Evolutionary conservation across 1,140 invertebrate genomes (phyloP).

Genomic region (Pseudomyrmex cubaensis): DNA sequence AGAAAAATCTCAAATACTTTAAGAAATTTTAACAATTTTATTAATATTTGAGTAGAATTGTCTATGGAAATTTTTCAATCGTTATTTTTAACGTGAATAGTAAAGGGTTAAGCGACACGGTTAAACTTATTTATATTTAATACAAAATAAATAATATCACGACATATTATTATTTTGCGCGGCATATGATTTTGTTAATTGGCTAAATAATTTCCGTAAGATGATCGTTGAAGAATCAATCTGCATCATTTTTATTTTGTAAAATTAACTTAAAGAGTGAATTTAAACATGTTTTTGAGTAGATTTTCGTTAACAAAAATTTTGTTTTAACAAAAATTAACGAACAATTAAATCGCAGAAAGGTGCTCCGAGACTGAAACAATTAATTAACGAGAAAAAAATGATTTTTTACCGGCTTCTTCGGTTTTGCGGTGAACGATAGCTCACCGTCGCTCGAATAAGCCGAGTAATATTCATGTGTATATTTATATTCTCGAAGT

Average conservation of each 20-base stretch:
- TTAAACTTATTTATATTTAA: background rate
- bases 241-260: constrained; percentile 62
- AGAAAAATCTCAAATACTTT: no score
- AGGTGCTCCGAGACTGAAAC: constrained; percentile 27
- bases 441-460: constrained; percentile 69
- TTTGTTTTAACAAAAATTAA: constrained; percentile 40
- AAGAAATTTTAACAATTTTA: no score
- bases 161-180: constrained; percentile 9
- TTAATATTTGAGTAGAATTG: no score
- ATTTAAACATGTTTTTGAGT: background rate
- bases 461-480: constrained; percentile 7
- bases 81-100: background rate
- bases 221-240: constrained; percentile 60
- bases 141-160: background rate
- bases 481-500: constrained; percentile 15
- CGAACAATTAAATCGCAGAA: constrained; percentile 60
- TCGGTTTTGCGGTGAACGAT: constrained; percentile 45
- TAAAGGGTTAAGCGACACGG: background rate
- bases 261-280: background rate
- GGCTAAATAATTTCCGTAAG: constrained; percentile 61
- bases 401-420: constrained; percentile 21
- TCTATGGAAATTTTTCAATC: background rate
- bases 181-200: constrained; percentile 54
- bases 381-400: constrained; percentile 34
- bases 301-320: no score